Conservation (phyloP, 2,113 vertebrate species). For the Chlamydotis undulata region DNA sequence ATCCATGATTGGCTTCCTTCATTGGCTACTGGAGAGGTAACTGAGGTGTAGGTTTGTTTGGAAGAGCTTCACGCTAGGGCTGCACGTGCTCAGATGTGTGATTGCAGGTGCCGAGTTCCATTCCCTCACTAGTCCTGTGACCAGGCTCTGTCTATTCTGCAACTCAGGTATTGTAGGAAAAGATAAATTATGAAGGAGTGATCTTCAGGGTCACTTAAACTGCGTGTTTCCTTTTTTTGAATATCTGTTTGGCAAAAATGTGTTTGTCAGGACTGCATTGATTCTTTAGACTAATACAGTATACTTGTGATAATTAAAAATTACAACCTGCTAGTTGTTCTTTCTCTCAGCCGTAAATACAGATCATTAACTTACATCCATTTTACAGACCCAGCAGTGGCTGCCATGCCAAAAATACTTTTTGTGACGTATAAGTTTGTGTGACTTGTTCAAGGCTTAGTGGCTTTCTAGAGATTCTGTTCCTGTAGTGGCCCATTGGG, state of each 20-base stretch:
- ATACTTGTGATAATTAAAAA: background rate
- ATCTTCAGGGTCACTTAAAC: background rate
- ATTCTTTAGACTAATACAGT: background rate
- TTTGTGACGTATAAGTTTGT: fast-evolving
- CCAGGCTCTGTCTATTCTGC: background rate
- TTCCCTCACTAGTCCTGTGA: background rate
- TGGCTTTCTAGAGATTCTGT: background rate
- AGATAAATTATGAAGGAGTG: background rate
- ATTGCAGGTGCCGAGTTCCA: background rate
- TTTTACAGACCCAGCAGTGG: background rate
- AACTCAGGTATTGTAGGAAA: background rate
- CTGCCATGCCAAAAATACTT: background rate
- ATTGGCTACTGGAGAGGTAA: background rate
- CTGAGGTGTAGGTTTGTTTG: background rate
- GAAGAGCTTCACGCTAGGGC: background rate
- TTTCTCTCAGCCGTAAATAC: background rate
- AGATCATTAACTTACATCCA: background rate
- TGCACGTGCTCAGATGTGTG: background rate
- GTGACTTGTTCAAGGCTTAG: background rate
- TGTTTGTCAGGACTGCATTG: background rate
- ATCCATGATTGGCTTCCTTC: background rate
- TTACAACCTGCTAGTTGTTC: background rate
- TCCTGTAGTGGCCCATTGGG: background rate
- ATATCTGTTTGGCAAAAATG: background rate
- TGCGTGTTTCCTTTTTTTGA: background rate